Evolutionary conservation across 2,888 invertebrate genomes (phyloP), one percentile per base, ranked within the genome.

Genomic region (Eulithis prunata): DNA sequence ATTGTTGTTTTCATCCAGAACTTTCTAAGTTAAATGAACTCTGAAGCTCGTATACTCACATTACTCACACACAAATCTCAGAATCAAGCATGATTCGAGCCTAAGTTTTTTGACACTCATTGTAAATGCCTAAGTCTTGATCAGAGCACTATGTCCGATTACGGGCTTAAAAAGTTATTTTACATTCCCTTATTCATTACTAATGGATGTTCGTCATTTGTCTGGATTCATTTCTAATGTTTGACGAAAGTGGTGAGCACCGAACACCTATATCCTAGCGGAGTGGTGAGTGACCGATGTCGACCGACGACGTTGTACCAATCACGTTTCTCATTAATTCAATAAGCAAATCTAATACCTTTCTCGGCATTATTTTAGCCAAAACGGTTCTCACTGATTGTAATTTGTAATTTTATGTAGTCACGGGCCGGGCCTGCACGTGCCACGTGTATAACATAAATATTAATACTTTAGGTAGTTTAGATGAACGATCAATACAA

Each of bases 221-320:
- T 71, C 38, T 55, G 11, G 41, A 49, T 70, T 67, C 66, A 54
- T 68, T 73, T 75, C 13, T 47, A 14, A 69, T 70, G 70, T 57
- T 71, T 54, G 54, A 36, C 28, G 56, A 57, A 57, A 21, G 45
- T 77, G 84, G 87, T 86, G 86, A 85, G 71, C n/a, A n/a, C n/a
- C n/a, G n/a, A n/a, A n/a, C n/a, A n/a, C n/a, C n/a, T n/a, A n/a
- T n/a, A n/a, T n/a, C n/a, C n/a, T n/a, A n/a, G n/a, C n/a, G n/a
- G n/a, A 21, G 45, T 77, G 84, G 87, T 86, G 86, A 85, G 71
- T 87, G 88, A 87, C 85, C 83, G 76, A 64, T 58, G 66, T 45
- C 79, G 78, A 72, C 74, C 75, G 73, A 67, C 66, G 60, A 8
- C 51, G 7, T 21, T 14, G 4, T 47, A 47, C 43, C 57, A 57